Evolutionary conservation across 2,888 invertebrate species (phyloP), one percentile per base, ranked within the genome.

Genomic region (Eristalis arbustorum): DNA sequence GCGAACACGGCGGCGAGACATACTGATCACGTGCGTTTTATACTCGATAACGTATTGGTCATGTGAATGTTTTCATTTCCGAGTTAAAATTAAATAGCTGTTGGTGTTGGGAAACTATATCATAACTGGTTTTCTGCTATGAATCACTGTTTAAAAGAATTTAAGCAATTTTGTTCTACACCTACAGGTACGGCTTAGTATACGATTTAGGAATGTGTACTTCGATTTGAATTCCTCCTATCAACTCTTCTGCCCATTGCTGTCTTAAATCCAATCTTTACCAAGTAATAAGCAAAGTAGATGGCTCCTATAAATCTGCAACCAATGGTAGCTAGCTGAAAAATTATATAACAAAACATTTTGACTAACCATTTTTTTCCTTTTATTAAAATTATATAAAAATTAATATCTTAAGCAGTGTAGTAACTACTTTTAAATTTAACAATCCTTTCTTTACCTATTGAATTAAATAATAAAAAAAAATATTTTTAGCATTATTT

Each of bases 341-440:
- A n/a, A 49, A 18, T 10, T 0, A 49, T 18, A 1, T 18, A 18
- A 49, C 10, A 18, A 49, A 18, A 49, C 18, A 0, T 1, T 1
- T 49, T 49, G n/a, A 49, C 18, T 4, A 5, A 10, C 1, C 10
- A 1, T 10, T 5, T 49, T 49, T 18, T 49, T 49, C n/a, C 5
- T 8, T 49, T 81, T 76, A 69, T 85, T 85, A 61, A 34, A 71
- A 77, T 71, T 23, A 72, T 76, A 67, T 25, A 80, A 84, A 76
- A 82, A 11, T 42, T 66, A 71, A 82, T 25, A 81, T 71, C 31
- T 68, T 63, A 59, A 85, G 85, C 81, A 69, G 66, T 82, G 64
- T 67, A 85, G 56, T 68, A 74, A 61, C 64, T 77, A 64, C 23
- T 57, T 34, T 68, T 22, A 49, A 66, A 61, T 56, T 67, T 25